Conservation (phyloP, 1,140 invertebrate species). For the Phthorimaea operculella region DNA sequence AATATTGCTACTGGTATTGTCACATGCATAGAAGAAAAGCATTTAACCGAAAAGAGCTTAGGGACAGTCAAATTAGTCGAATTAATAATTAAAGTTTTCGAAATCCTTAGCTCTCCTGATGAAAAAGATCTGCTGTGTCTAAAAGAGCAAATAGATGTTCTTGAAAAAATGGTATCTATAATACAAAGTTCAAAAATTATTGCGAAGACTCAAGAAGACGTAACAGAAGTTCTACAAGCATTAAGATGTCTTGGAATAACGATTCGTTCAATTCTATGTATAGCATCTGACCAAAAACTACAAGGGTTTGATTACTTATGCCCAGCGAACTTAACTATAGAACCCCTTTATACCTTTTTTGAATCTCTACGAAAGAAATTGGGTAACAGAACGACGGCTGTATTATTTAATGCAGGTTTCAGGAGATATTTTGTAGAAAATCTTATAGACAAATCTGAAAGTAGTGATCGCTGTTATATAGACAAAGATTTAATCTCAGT, state of each 20-base stretch:
- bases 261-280: neutral
- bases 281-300: neutral
- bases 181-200: neutral
- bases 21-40: neutral
- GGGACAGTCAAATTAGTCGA: constrained; percentile 1
- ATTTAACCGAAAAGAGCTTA: neutral
- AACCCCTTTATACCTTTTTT: neutral
- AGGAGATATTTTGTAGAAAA: neutral
- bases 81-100: neutral
- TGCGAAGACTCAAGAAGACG: neutral
- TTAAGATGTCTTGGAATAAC: neutral
- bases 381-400: neutral
- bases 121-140: neutral
- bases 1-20: neutral
- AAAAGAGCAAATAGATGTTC: neutral
- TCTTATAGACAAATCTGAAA: constrained; percentile 1
- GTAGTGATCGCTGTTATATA: neutral
- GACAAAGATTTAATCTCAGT: constrained; percentile 3
- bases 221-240: neutral
- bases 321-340: neutral
- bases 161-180: neutral
- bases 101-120: neutral
- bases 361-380: neutral
- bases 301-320: neutral
- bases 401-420: neutral